Evolutionary conservation across 37 sponge, comb jelly and placozoan genomes (phyloP).

Genomic region (Crambe crambe): DNA sequence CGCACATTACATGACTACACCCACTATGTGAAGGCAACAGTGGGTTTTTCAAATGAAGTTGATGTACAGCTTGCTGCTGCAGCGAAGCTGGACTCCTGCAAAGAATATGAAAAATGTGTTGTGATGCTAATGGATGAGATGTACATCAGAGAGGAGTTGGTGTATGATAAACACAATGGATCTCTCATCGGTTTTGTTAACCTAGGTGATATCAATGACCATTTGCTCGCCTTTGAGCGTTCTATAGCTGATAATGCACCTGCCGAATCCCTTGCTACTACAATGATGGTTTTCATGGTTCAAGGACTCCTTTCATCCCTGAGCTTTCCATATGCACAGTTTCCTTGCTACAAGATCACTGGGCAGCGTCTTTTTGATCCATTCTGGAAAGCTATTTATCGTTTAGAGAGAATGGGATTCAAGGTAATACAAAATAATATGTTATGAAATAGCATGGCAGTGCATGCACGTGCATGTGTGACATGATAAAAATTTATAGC

Average conservation of each 20-base stretch:
- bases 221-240: conserved; percentile 4
- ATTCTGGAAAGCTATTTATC: conserved; percentile 33
- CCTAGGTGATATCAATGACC: conserved; percentile 12
- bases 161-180: conserved; percentile 53
- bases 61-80: conserved; percentile 28
- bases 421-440: no score
- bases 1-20: conserved; percentile 60
- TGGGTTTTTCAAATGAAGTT: conserved; percentile 47
- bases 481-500: no score
- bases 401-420: conserved; percentile 18
- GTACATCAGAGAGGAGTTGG: conserved; percentile 56
- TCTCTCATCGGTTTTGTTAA: conserved; percentile 58
- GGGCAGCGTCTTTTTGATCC: no score
- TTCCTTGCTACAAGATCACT: no score
- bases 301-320: conserved; percentile 9
- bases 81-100: conserved; percentile 28
- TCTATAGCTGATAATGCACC: not conserved
- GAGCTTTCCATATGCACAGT: no score
- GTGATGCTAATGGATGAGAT: conserved; percentile 54
- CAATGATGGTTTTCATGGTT: conserved; percentile 30
- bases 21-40: conserved; percentile 20
- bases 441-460: no score
- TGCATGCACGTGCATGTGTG: no score
- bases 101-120: conserved; percentile 34
- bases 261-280: conserved; percentile 26